Evolutionary conservation across 2,113 vertebrate species (phyloP).

Genomic region (Myotis yumanensis): DNA sequence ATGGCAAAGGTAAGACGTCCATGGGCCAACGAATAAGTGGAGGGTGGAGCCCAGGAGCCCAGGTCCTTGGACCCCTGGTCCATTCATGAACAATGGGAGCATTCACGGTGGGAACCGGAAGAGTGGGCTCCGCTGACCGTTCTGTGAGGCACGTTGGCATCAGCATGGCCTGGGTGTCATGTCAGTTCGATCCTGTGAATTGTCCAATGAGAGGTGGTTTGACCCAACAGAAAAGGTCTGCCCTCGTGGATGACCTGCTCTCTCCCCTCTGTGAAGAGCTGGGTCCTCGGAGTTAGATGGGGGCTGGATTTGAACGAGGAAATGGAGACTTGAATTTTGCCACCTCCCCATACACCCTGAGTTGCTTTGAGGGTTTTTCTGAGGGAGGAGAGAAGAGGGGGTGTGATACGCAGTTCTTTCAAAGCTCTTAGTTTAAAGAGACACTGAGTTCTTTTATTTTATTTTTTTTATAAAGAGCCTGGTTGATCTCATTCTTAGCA

Average conservation of each 20-base stretch:
- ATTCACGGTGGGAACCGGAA: neutral
- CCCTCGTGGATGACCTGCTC: no score
- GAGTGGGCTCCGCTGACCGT: neutral
- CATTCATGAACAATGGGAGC: neutral
- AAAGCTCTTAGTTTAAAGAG: slow-evolving; percentile 44
- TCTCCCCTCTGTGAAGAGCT: neutral
- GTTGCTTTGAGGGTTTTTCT: neutral
- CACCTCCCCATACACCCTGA: neutral
- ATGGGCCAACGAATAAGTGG: no score
- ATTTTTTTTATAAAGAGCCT: neutral
- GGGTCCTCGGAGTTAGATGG: neutral
- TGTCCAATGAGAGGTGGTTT: neutral
- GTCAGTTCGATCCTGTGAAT: neutral
- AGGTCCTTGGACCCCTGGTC: neutral
- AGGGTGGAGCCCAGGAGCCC: neutral
- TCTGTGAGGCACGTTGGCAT: neutral
- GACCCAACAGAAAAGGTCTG: neutral
- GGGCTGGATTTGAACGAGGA: neutral
- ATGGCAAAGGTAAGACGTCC: neutral
- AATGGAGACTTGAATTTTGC: neutral
- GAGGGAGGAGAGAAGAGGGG: neutral
- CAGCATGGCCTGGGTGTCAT: neutral
- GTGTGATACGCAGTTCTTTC: neutral
- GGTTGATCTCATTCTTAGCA: slow-evolving; percentile 41
- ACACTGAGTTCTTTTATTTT: neutral